phyloP scores from a whole-genome alignment of 2,797 vertebrate genomes.

The Alca torda region DNA sequence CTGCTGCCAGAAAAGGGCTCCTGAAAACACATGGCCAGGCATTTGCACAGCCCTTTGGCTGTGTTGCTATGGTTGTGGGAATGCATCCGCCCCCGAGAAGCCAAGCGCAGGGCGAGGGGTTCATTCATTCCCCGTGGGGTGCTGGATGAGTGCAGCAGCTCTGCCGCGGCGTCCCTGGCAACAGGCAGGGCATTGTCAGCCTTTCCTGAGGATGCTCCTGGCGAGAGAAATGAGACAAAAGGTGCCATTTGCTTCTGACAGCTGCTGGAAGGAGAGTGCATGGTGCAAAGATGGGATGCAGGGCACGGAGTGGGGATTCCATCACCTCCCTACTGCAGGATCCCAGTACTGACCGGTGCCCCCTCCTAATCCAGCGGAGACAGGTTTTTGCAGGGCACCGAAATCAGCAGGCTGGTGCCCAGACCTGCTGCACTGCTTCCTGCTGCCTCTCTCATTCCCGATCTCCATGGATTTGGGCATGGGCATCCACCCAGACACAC shows the following conservation, averaged over 20 bases:
- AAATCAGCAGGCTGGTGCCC: neutral
- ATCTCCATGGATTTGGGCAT: neutral
- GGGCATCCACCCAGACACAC: neutral
- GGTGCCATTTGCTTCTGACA: neutral
- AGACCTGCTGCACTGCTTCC: neutral
- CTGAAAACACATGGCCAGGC: neutral
- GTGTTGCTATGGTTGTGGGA: constrained; percentile 5
- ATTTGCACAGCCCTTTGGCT: neutral
- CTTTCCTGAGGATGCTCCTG: neutral
- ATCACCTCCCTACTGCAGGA: neutral
- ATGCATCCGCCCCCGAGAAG: neutral
- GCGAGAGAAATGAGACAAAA: neutral
- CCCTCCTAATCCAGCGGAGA: neutral
- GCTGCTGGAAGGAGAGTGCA: neutral
- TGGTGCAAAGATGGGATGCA: neutral
- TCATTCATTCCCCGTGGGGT: neutral
- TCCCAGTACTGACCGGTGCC: neutral
- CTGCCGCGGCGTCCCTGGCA: neutral
- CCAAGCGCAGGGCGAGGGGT: rapidly evolving
- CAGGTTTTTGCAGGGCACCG: neutral
- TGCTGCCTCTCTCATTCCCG: neutral
- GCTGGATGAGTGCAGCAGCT: neutral
- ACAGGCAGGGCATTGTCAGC: neutral
- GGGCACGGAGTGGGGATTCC: no score
- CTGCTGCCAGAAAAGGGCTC: neutral